Evolutionary conservation across 2,888 invertebrate genomes (phyloP).

Genomic region (Dolichomitus sp.): DNA sequence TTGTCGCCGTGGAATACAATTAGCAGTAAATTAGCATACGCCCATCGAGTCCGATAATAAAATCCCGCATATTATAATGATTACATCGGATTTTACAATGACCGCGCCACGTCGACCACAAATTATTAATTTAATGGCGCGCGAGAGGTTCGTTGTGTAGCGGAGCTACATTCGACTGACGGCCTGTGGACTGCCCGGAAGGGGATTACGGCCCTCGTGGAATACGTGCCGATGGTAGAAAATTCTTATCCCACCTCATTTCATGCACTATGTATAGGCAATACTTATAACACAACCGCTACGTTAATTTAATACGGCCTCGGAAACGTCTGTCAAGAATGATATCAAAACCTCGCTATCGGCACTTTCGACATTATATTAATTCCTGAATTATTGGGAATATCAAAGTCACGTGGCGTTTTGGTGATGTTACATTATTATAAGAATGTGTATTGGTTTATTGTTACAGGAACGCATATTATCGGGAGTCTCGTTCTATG

Average conservation of each 20-base stretch:
- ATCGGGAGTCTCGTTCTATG: constrained; percentile 9
- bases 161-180: constrained; percentile 26
- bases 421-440: not conserved
- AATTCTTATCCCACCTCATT: constrained; percentile 9
- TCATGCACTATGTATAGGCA: constrained; percentile 12
- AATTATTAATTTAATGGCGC: constrained; percentile 85
- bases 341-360: not conserved
- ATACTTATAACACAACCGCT: constrained; percentile 2
- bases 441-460: not conserved
- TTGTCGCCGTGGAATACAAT: constrained; percentile 85
- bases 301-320: not conserved
- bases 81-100: constrained; percentile 85
- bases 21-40: constrained; percentile 86
- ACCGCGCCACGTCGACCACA: constrained; percentile 84
- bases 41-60: constrained; percentile 82
- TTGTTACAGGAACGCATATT: not conserved
- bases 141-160: constrained; percentile 38
- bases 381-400: not conserved
- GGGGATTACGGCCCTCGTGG: constrained; percentile 61
- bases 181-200: constrained; percentile 47
- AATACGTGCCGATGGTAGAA: constrained; percentile 50
- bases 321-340: constrained; percentile 15
- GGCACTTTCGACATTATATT: not conserved
- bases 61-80: constrained; percentile 85
- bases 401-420: not conserved